Base-by-base conservation (phyloP, 2,888 invertebrate species). In the Eupithecia subumbrata region DNA sequence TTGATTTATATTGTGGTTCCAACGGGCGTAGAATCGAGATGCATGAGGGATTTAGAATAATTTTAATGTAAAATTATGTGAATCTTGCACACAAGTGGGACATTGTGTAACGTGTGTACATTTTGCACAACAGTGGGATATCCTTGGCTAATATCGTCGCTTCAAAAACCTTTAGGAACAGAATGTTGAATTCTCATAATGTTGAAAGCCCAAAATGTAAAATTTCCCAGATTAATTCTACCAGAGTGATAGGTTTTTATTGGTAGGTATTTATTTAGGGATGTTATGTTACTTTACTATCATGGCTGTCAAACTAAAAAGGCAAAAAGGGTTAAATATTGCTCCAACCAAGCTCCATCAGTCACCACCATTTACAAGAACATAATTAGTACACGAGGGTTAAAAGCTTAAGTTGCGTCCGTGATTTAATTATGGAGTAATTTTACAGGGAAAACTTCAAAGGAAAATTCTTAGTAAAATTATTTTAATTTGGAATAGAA, bases 381-480 rank as follows among this genome's bases (percentile, higher is more conserved):
- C 30, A 63, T 7, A 63, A 63, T 63, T 63, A 16, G 63, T 63
- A 63, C 34, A 34, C 8, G 40, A 40, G 64, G 34, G 30, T 64
- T 64, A 64, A 64, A 64, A 34, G 64, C 64, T 64, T 34, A 18
- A 34, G 16, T 34, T 30, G 34, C 34, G 16, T 34, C 30, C 64
- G 34, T 34, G 64, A 64, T 64, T 64, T 64, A 64, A 64, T 64
- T 64, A 64, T 18, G 64, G 34, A 64, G 34, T 64, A 34, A 64
- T 64, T 64, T 30, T 64, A 64, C 64, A 64, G 5, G 25, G 25
- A 60, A 60, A 60, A 60, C 22, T 60, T 22, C 1, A 0, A 11
- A 56, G 56, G 22, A 25, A 56, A 56, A 12, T 56, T 12, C 11
- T 11, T 3, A 56, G 56, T 56, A 56, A 22, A 56, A 25, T 60